These are phyloP conservation scores for Athalia rosae DNA, from an alignment of 2,888 invertebrate species.

Conservation along the genomic window DNA sequence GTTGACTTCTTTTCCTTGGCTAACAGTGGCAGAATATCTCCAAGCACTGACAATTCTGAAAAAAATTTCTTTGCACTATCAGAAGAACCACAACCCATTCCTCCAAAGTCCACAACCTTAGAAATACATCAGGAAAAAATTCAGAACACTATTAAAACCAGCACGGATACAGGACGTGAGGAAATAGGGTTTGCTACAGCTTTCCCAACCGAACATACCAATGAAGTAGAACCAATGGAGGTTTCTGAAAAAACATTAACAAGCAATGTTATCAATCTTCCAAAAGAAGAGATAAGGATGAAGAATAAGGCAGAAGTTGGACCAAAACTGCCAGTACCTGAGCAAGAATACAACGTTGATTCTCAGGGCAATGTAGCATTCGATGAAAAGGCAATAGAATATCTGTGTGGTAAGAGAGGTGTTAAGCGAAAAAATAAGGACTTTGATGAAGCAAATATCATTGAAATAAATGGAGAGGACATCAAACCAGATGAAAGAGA, in stretches of 20 bases:
- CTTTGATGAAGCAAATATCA: slow-evolving; percentile 80
- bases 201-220: background rate
- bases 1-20: slow-evolving; percentile 70
- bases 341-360: slow-evolving; percentile 72
- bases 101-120: slow-evolving; percentile 22
- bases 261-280: slow-evolving; percentile 77
- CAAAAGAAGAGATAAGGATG: slow-evolving; percentile 72
- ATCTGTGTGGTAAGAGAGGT: slow-evolving; percentile 69
- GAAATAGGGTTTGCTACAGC: background rate
- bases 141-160: slow-evolving; percentile 35
- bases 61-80: slow-evolving; percentile 48
- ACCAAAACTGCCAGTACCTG: slow-evolving; percentile 69
- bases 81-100: slow-evolving; percentile 28
- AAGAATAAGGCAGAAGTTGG: slow-evolving; percentile 72
- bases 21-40: slow-evolving; percentile 45
- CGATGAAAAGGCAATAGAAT: slow-evolving; percentile 71
- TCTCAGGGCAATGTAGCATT: slow-evolving; percentile 68
- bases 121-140: slow-evolving; percentile 48
- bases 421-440: slow-evolving; percentile 74
- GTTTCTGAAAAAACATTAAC: slow-evolving; percentile 55
- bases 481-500: slow-evolving; percentile 87
- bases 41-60: slow-evolving; percentile 47
- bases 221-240: background rate
- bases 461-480: slow-evolving; percentile 89
- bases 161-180: background rate